Base-by-base conservation (phyloP, 2,888 invertebrate species). In the Allolobophora icterica region DNA sequence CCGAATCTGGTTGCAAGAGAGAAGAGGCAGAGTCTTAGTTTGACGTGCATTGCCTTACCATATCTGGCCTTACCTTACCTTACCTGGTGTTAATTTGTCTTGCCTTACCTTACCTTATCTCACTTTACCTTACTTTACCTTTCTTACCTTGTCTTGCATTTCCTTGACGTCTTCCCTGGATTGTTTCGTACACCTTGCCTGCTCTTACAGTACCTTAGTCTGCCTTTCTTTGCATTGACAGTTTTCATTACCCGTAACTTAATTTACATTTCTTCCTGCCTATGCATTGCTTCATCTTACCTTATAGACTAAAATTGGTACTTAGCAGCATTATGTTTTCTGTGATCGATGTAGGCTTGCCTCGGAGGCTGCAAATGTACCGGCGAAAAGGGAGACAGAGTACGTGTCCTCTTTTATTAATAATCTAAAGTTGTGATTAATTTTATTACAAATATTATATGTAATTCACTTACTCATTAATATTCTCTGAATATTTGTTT, bases 331-430 rank as follows among this genome's bases (percentile, higher is more conserved):
- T 24, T n/a, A 6, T 52, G 52, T 21, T 1, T n/a, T 71, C 6
- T 71, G 6, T n/a, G 30, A 71, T 87, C 24, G 34, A 87, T 35
- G 17, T 33, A 87, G 87, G 30, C 21, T 35, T 87, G 87, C 24
- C 87, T 87, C 15, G 87, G 87, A 87, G 87, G 87, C 34, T 87
- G 87, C 87, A 87, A 87, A 87, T 87, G 87, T 33, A 35, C 38
- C 34, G 87, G 87, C n/a, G 15, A 4, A 38, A 87, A 87, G 87
- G 87, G 87, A 21, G 87, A 87, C 6, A 87, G 34, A 35, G 87
- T 87, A 24, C 35, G 87, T 87, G 52, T 52, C n/a, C 71, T n/a
- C 6, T 71, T n/a, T 71, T n/a, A n/a, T 8, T 17, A 71, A 30
- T 71, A n/a, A 71, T 71, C 17, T 71, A n/a, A 13, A 1, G 11